Conservation (phyloP, 2,113 vertebrate species). For the Merops nubicus region DNA sequence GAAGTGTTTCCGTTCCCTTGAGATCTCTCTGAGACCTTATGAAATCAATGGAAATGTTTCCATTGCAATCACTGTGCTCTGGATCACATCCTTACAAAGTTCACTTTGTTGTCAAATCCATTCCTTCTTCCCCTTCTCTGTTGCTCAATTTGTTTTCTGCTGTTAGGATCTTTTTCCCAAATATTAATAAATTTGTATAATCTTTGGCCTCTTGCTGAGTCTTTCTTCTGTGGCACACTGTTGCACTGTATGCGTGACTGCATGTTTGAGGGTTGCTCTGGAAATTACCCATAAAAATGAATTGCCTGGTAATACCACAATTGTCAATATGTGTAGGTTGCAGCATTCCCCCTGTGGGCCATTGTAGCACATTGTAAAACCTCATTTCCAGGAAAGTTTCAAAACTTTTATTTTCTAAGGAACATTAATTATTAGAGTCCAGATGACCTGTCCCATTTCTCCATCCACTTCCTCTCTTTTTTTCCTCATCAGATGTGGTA, state of each 20-base stretch:
- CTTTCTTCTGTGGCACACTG: conserved; percentile 7
- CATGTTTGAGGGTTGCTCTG: conserved; percentile 27
- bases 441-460: conserved; percentile 39
- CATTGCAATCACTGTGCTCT: background rate
- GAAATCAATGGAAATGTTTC: background rate
- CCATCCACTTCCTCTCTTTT: conserved; percentile 35
- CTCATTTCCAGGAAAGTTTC: conserved; percentile 72
- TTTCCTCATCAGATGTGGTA: background rate
- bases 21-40: background rate
- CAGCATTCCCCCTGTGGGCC: conserved; percentile 53
- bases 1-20: background rate
- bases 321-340: conserved; percentile 65
- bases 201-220: conserved; percentile 28
- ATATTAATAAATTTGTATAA: conserved; percentile 57
- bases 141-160: conserved; percentile 52
- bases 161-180: background rate
- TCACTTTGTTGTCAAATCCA: background rate
- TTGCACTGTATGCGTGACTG: conserved; percentile 2
- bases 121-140: background rate
- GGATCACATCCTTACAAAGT: background rate
- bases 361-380: conserved; percentile 68
- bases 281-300: conserved; percentile 70
- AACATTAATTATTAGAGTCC: conserved; percentile 52
- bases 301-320: conserved; percentile 66
- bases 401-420: conserved; percentile 71